Base-by-base conservation (phyloP, 2,113 vertebrate species). In the Phyllostomus hastatus region DNA sequence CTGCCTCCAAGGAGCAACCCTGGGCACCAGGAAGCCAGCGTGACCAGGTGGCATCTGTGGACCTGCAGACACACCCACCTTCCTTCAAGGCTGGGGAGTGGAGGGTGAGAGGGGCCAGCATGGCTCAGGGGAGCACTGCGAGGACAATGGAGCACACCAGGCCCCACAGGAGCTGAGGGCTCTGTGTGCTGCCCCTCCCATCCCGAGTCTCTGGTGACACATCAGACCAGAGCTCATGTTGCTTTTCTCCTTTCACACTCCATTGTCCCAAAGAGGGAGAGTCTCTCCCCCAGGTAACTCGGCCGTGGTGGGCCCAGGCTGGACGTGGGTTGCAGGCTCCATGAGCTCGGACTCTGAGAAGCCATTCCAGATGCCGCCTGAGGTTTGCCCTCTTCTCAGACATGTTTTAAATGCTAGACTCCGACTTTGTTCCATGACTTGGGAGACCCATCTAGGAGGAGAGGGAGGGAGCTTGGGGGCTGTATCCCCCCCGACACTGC, bases 61-160 rank as follows among this genome's bases (percentile, higher is more conserved):
- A 43, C 5, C 22, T 31, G 66, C 26, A 59, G 52, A 15, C 52
- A 20, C 19, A 24, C 14, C n/a, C 10, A 10, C 31, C 38, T 52
- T 10, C 48, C 41, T 1, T 0, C 38, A 20, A 57, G 38, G 82
- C 33, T 5, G 0, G 7, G 22, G 22, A 48, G 1, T 0, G 4
- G 2, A 35, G n/a, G 59, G 1, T 28, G 48, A 46, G 20, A 69
- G 28, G 76, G 64, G 35, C 61, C 14, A 0, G 24, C 38, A 54
- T 0, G 35, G 61, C 54, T 46, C 19, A 20, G 22, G 38, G 52
- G 20, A 17, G 10, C 11, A 14, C 1, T 15, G 11, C n/a, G 78
- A 12, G 5, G 69, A 22, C 33, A 17, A 1, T 0, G 1, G 33
- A 28, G 4, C 10, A 41, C 2, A 1, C 16, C 48, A 0, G 17